Conservation (phyloP, 2,113 vertebrate genomes). For the Forbesichthys papilliferus region DNA sequence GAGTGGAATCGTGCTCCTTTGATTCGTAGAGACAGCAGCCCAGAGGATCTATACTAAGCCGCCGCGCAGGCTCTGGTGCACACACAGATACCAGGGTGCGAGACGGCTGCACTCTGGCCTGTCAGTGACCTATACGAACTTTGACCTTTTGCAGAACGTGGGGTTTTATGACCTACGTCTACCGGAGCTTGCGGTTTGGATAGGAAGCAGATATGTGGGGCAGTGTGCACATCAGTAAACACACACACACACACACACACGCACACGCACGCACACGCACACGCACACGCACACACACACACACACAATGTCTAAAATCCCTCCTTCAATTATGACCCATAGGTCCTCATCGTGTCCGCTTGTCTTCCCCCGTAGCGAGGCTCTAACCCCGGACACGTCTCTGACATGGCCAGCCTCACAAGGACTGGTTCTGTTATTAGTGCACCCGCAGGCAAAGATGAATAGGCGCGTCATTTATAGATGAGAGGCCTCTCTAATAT, state of each 20-base stretch:
- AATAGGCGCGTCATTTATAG: conserved; percentile 61
- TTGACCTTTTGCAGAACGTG: conserved; percentile 6
- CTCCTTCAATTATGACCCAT: conserved; percentile 36
- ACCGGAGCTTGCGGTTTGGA: conserved; percentile 39
- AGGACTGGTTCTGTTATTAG: conserved; percentile 10
- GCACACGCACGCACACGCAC: conserved; percentile 29
- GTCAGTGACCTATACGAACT: conserved; percentile 27
- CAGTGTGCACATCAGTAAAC: background rate
- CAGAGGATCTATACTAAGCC: conserved; percentile 6
- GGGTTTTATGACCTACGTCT: conserved; percentile 40
- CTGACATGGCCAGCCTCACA: background rate
- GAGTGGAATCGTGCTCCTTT: conserved; percentile 5
- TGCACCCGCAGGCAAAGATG: conserved; percentile 18
- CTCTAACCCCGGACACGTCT: background rate
- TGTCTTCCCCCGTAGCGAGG: conserved; percentile 1
- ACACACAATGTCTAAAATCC: conserved; percentile 18
- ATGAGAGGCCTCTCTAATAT: conserved; percentile 27
- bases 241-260: conserved; percentile 29
- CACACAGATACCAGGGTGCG: conserved; percentile 2
- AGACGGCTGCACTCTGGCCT: background rate
- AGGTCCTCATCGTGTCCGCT: conserved; percentile 27
- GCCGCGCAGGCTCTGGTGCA: background rate
- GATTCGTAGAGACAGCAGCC: conserved; percentile 2
- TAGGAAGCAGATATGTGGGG: background rate
- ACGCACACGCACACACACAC: conserved; percentile 35